These are phyloP conservation scores for Bicyclus anynana DNA, from an alignment of 1,140 invertebrate species.

Conservation along the genomic window DNA sequence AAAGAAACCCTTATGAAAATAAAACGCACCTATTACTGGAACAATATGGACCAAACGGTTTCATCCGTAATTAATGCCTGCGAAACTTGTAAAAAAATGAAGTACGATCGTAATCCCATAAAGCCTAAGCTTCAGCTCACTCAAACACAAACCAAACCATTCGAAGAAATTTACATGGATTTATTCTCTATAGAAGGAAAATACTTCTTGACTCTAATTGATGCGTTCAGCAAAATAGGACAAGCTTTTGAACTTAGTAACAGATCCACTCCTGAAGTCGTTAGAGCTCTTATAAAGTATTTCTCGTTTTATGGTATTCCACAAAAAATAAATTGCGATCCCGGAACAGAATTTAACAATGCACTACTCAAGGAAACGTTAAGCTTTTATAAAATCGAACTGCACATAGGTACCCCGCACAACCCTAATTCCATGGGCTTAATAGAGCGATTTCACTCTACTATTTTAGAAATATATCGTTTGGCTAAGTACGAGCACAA, in stretches of 20 bases:
- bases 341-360: conserved; percentile 41
- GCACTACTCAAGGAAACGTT: conserved; percentile 31
- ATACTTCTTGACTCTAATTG: conserved; percentile 31
- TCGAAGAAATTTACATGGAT: conserved; percentile 40
- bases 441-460: conserved; percentile 39
- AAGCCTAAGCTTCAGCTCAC: neutral
- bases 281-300: conserved; percentile 31
- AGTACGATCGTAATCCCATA: neutral
- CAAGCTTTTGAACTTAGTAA: conserved; percentile 32
- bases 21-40: neutral
- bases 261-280: conserved; percentile 29
- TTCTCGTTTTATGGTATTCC: conserved; percentile 31
- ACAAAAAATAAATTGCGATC: conserved; percentile 27
- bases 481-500: conserved; percentile 34
- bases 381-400: conserved; percentile 34
- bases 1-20: neutral
- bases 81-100: neutral
- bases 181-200: conserved; percentile 31
- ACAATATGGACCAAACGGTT: neutral
- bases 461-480: conserved; percentile 40
- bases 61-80: neutral
- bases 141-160: conserved; percentile 26
- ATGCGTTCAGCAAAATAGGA: conserved; percentile 39
- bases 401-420: conserved; percentile 38
- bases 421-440: conserved; percentile 47